Evolutionary conservation across 2,888 invertebrate genomes (phyloP).

Genomic region (Chamaedrilus cognettii): DNA sequence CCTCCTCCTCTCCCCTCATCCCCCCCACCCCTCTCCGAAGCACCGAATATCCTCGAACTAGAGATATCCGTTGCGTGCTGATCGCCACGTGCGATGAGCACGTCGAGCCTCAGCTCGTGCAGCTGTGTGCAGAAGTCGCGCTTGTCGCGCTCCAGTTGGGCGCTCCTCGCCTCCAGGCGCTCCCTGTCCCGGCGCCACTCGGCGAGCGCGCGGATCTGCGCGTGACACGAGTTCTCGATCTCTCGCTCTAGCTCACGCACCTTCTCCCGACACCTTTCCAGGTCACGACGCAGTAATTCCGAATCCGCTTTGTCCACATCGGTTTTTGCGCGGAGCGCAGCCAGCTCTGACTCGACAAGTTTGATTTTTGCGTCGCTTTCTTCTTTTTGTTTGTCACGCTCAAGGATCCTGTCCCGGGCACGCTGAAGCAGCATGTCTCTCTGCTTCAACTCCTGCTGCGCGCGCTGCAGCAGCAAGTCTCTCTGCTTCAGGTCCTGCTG

Average conservation of each 20-base stretch:
- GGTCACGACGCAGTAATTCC: neutral
- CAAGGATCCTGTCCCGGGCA: too few species aligned
- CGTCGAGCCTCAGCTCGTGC: neutral
- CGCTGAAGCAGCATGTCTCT: neutral
- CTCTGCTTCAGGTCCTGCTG: too few species aligned
- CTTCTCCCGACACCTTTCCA: conserved; percentile 8
- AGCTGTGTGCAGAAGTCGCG: conserved; percentile 1
- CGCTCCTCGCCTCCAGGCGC: neutral
- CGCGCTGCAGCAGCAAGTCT: too few species aligned
- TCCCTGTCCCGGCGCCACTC: conserved; percentile 8
- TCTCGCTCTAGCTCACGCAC: conserved; percentile 11
- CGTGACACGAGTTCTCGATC: conserved; percentile 2
- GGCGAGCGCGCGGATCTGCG: conserved; percentile 6
- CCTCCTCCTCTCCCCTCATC: too few species aligned
- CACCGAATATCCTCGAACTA: too few species aligned
- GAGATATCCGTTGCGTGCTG: too few species aligned
- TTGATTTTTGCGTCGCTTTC: too few species aligned
- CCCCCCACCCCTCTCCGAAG: too few species aligned
- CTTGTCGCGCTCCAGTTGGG: neutral
- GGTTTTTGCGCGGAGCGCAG: neutral
- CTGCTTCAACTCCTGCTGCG: conserved; percentile 3
- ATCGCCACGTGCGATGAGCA: too few species aligned
- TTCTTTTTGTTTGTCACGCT: neutral
- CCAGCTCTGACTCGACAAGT: neutral
- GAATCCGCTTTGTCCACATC: too few species aligned